Conservation (phyloP, 2,113 vertebrate species). For the Ivindomyrus marchei region DNA sequence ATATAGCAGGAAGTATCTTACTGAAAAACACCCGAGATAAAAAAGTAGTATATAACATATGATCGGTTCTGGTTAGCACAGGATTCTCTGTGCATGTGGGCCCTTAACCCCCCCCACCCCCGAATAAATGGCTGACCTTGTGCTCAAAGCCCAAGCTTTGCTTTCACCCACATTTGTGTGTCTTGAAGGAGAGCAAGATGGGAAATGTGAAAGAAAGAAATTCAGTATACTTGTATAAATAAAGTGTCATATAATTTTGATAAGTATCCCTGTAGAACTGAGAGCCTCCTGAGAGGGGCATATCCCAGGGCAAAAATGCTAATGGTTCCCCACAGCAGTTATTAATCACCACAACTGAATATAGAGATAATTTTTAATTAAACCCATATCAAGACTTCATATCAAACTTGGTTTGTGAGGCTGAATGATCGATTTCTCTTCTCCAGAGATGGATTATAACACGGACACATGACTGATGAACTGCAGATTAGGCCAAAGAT, state of each 20-base stretch:
- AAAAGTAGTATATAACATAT: neutral
- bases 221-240: neutral
- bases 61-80: neutral
- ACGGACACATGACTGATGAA: neutral
- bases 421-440: neutral
- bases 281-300: neutral
- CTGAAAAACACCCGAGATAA: neutral
- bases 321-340: neutral
- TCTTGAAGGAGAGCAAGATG: neutral
- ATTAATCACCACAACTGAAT: neutral
- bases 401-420: neutral
- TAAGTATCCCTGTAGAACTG: neutral
- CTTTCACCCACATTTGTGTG: neutral
- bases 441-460: neutral
- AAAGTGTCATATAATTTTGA: neutral
- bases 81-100: neutral
- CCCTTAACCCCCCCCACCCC: neutral
- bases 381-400: neutral
- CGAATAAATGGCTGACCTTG: neutral
- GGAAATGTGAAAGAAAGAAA: neutral
- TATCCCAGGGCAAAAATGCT: neutral
- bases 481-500: neutral
- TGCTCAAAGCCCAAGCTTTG: neutral
- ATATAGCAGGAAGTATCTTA: neutral
- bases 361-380: neutral